phyloP scores from a whole-genome alignment of 2,113 vertebrate genomes.

The Scytalopus superciliaris region DNA sequence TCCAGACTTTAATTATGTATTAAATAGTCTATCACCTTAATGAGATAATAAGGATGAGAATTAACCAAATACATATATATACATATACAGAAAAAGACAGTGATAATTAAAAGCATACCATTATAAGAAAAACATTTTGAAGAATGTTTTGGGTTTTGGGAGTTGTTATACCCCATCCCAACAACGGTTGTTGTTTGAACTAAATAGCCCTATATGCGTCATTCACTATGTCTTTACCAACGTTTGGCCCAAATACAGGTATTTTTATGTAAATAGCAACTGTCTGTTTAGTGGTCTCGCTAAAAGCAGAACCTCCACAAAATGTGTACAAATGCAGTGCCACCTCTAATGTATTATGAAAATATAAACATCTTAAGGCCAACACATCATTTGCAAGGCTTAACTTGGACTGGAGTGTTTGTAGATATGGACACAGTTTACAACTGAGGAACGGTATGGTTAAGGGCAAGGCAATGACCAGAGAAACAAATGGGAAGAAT shows the following conservation, averaged over 20 bases:
- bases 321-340: not conserved
- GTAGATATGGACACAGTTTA: not conserved
- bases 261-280: conserved; percentile 3
- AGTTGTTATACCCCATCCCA: not conserved
- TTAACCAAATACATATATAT: not conserved
- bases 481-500: not conserved
- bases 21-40: not conserved
- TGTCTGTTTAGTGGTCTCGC: conserved; percentile 23
- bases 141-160: not conserved
- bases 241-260: not conserved
- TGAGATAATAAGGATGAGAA: not conserved
- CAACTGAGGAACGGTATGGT: not conserved
- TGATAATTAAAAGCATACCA: not conserved
- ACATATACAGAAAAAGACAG: not conserved
- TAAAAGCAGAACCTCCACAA: conserved; percentile 51
- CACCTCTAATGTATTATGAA: not conserved
- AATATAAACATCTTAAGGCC: not conserved
- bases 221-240: not conserved
- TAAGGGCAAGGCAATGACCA: not conserved
- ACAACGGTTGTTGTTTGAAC: not conserved
- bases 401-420: not conserved
- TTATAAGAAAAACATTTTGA: not conserved
- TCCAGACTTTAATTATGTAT: not conserved
- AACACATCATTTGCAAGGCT: not conserved
- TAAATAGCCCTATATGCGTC: not conserved